Base-by-base conservation (phyloP, 2,888 invertebrate species). In the Mellilla xanthometata region DNA sequence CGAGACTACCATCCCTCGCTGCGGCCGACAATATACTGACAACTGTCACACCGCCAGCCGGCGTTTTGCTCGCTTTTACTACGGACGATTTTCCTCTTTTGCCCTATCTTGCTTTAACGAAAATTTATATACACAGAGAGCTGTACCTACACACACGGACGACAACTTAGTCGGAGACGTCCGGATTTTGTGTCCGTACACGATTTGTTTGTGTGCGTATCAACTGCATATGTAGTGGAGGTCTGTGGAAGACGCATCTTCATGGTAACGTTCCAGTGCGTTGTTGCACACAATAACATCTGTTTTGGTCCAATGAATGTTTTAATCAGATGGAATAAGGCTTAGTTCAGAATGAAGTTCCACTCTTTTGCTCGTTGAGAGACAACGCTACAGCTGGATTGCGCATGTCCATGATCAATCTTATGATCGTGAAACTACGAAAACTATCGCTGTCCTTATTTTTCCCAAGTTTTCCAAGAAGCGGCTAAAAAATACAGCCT, bases 371-470 rank as follows among this genome's bases (percentile, higher is more conserved):
- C 70, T 78, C 64, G 67, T 78, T 78, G 72, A 68, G 61, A 65
- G 64, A 72, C 61, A 59, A 56, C 55, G 52, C 52, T 58, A 51
- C 58, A 65, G 54, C 58, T 50, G 65, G 65, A 73, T 69, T 82
- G 87, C 87, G 87, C 87, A 87, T 86, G 87, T 76, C 79, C 72
- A 73, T 72, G 75, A 75, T 76, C 73, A 74, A 71, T 81, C 72
- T 74, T 70, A 58, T 58, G 62, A 68, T 72, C 65, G 67, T 68
- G 68, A 70, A 81, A 83, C 77, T 76, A 80, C 67, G 76, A 78
- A 71, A 84, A 80, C 79, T 86, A 82, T 75, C 71, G 81, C 75
- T 61, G 67, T 87, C 87, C 82, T 78, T 85, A 75, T 85, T 84
- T 68, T 76, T 60, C 76, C 54, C 72, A 76, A 66, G 79, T 78